phyloP scores from a whole-genome alignment of 2,888 invertebrate genomes.

The Stenchaetothrips biformis region DNA sequence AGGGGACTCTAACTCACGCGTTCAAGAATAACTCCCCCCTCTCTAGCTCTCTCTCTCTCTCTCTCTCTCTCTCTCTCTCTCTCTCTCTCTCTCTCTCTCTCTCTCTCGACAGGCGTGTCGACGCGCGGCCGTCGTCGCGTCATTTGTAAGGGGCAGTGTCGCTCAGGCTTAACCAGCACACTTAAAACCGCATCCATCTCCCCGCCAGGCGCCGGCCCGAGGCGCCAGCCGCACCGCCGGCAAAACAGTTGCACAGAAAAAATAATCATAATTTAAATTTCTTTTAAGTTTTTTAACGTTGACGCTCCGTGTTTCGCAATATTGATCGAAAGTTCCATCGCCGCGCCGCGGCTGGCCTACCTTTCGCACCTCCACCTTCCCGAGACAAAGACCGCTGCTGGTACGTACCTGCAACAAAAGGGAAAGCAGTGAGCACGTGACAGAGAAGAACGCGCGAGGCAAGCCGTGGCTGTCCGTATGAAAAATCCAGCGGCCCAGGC shows the following conservation, averaged over 20 bases:
- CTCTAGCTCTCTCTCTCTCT: background rate
- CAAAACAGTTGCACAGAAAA: background rate
- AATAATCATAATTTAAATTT: no score
- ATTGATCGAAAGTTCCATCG: background rate
- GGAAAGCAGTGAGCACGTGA: background rate
- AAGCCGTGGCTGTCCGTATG: background rate
- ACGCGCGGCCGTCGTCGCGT: background rate
- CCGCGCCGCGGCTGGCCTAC: background rate
- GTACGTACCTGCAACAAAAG: background rate
- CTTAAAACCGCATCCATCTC: constrained; percentile 21
- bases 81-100: no score
- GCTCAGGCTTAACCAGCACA: background rate
- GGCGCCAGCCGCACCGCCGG: background rate
- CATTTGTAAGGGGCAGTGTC: constrained; percentile 13
- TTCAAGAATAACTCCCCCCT: background rate
- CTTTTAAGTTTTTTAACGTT: background rate
- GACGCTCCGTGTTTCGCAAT: background rate
- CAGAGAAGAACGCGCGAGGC: background rate
- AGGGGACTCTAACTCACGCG: background rate
- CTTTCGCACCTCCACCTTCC: background rate
- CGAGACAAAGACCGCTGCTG: background rate
- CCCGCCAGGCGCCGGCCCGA: background rate
- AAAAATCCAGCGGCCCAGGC: background rate
- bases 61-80: background rate
- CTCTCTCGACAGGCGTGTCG: background rate